These are phyloP conservation scores for Drosophila flavopinicola DNA, from an alignment of 2,888 invertebrate genomes.

Conservation along the genomic window DNA sequence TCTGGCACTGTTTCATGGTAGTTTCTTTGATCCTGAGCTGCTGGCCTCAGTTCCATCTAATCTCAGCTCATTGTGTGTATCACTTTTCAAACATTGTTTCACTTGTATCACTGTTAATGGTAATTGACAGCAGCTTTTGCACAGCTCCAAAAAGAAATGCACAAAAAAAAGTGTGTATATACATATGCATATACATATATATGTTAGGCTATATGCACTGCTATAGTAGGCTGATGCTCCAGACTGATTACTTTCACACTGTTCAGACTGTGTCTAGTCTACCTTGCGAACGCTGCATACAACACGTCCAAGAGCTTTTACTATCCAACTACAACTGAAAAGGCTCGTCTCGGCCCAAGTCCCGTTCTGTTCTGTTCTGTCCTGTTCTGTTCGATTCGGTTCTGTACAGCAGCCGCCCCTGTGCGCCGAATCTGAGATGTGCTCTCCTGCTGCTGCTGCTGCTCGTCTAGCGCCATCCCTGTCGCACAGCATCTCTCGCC, in stretches of 20 bases:
- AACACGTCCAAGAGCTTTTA: slow-evolving; percentile 83
- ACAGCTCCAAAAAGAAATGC: slow-evolving; percentile 22
- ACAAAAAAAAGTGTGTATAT: slow-evolving; percentile 13
- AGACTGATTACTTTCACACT: slow-evolving; percentile 27
- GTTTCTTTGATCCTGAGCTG: background rate
- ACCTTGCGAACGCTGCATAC: slow-evolving; percentile 68
- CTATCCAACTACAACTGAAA: slow-evolving; percentile 84
- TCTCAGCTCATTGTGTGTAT: background rate
- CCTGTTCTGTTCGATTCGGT: slow-evolving; percentile 10
- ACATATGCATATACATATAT: background rate
- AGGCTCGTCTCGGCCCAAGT: slow-evolving; percentile 56
- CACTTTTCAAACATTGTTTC: slow-evolving; percentile 16
- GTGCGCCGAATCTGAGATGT: slow-evolving; percentile 55
- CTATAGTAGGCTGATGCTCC: slow-evolving; percentile 8
- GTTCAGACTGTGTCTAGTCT: too few species aligned
- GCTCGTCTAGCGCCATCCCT: slow-evolving; percentile 17
- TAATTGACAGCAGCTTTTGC: slow-evolving; percentile 1
- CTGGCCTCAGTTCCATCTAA: background rate
- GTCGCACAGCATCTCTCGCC: slow-evolving; percentile 8
- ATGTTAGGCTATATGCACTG: background rate
- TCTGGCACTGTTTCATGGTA: background rate
- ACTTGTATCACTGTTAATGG: slow-evolving; percentile 18
- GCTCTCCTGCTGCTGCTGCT: slow-evolving; percentile 8
- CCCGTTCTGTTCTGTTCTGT: slow-evolving; percentile 18
- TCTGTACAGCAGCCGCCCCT: slow-evolving; percentile 61